Evolutionary conservation across 2,888 invertebrate genomes (phyloP), one percentile per base, ranked within the genome.

Genomic region (Trimorus sp.): DNA sequence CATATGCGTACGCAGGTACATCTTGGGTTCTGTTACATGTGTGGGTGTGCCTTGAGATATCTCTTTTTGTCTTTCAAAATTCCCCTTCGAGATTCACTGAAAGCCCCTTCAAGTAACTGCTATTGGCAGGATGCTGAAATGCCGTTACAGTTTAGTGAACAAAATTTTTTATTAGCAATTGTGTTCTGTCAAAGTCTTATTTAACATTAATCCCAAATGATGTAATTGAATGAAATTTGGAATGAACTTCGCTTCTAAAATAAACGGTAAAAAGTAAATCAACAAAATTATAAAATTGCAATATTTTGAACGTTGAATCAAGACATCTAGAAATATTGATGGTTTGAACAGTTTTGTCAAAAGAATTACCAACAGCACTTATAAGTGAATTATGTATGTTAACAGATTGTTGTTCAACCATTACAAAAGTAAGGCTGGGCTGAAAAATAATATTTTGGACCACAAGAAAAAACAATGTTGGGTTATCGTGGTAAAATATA

Each of bases 71-170:
- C 83, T 87, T 85, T 84, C 82, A 83, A 75, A 83, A 84, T 83
- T 82, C 69, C 83, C 86, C 82, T 87, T 89, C 86, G 89, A 89
- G 88, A 87, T 87, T 87, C 87, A 85, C 88, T 86, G 85, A 86
- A 82, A 74, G 85, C 86, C 88, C 86, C 86, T 80, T 84, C 82
- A 84, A 83, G 79, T 88, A 89, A 89, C 89, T 89, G 88, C 90
- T 88, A 87, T 90, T 89, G 88, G 87, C 89, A 90, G 90, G 90
- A 90, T 91, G 91, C 91, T 91, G 91, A 91, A 91, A 91, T 86
- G 89, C 91, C 86, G 91, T 89, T 82, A 83, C 14, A 62, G 45
- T 42, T 60, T 16, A 45, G 36, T 60, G 11, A 60, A 45, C 42
- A 42, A 8, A 42, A 42, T 60, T 60, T 38, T 69, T 37, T 48